These are phyloP conservation scores for Struthio camelus DNA, from an alignment of 2,113 vertebrate genomes.

Conservation along the genomic window DNA sequence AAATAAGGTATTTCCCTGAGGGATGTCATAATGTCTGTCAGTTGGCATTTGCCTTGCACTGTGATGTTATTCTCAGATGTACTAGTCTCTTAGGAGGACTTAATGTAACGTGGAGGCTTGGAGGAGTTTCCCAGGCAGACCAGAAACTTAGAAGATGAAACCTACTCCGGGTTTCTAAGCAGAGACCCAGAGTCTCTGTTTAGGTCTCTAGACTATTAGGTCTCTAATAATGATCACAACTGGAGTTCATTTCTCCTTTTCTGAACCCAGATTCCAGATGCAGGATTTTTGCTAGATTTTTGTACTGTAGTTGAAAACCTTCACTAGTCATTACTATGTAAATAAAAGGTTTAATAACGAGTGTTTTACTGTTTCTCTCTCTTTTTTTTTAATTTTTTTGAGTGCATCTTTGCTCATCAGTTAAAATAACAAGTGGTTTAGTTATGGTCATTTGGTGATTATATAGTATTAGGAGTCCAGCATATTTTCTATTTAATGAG, in stretches of 20 bases:
- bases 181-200: too few species aligned
- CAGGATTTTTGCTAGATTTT: neutral
- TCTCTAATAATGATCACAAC: neutral
- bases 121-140: neutral
- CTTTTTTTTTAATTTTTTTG: neutral
- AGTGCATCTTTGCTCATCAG: slow-evolving; percentile 29
- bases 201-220: too few species aligned
- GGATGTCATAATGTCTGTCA: neutral
- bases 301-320: neutral
- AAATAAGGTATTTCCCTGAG: neutral
- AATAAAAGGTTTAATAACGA: neutral
- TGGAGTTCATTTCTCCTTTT: neutral
- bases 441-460: neutral
- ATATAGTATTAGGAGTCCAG: slow-evolving; percentile 47
- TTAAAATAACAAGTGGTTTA: slow-evolving; percentile 38
- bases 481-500: slow-evolving; percentile 38
- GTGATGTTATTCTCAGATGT: neutral
- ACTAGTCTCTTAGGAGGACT: neutral
- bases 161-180: neutral
- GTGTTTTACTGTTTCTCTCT: neutral
- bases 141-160: neutral
- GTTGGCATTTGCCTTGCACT: neutral
- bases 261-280: neutral
- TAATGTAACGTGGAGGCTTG: neutral
- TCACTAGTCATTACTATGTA: neutral